A percentile compares a stretch with the other conserved stretches of the same genome.
Conservation (phyloP, 2,888 invertebrate species). For the Syrista parreyssii region DNA sequence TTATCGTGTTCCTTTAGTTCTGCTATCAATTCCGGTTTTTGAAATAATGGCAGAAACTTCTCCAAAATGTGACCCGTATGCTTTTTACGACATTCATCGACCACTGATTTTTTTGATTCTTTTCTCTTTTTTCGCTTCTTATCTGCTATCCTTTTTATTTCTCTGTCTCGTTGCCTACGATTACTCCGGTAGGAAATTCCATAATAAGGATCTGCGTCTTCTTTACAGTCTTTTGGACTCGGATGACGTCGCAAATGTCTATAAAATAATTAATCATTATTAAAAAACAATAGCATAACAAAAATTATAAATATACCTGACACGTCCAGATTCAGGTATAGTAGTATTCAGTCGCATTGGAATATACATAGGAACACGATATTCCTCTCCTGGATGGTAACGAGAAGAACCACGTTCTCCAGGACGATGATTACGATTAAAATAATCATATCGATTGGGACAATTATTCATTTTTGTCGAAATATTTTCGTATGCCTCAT, state of each 20-base stretch:
- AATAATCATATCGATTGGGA: slow-evolving; percentile 23
- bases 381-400: slow-evolving; percentile 13
- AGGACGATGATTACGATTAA: slow-evolving; percentile 11
- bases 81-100: not conserved
- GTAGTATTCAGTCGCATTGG: not conserved
- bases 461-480: slow-evolving; percentile 28
- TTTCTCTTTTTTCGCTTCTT: not conserved
- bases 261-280: not conserved
- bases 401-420: not conserved
- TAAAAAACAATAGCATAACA: not conserved
- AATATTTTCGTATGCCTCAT: slow-evolving; percentile 10
- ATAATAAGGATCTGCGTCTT: not conserved
- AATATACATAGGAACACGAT: not conserved
- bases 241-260: not conserved
- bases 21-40: slow-evolving; percentile 40
- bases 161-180: not conserved
- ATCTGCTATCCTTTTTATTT: not conserved
- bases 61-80: slow-evolving; percentile 36
- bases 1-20: slow-evolving; percentile 45
- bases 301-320: not conserved
- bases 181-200: not conserved
- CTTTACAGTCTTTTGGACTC: not conserved
- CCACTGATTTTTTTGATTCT: not conserved
- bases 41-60: slow-evolving; percentile 42
- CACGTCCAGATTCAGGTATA: not conserved